phyloP scores from a whole-genome alignment of 2,113 vertebrate genomes.

The Sclerurus mexicanus region DNA sequence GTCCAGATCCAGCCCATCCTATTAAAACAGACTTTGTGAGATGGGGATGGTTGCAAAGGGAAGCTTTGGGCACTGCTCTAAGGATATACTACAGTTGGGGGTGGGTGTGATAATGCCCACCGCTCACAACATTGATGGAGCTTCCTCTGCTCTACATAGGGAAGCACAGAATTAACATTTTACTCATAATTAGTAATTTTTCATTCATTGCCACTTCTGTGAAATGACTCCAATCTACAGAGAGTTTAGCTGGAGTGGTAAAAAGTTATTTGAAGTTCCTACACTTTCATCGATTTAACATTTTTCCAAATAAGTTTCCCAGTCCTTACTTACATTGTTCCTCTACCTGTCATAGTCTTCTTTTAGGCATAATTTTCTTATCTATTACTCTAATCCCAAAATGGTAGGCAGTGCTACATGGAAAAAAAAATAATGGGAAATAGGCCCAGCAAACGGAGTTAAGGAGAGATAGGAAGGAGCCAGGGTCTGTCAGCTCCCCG shows the following conservation, averaged over 20 bases:
- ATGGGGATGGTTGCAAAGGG: not conserved
- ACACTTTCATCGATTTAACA: not conserved
- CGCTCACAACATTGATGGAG: not conserved
- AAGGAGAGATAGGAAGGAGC: slow-evolving; percentile 52
- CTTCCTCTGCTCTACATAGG: fast-evolving
- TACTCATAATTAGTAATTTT: not conserved
- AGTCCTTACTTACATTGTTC: not conserved
- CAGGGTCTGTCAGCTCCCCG: slow-evolving; percentile 45
- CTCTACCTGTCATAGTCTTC: not conserved
- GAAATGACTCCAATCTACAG: not conserved
- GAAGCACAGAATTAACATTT: not conserved
- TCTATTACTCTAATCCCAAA: slow-evolving; percentile 29
- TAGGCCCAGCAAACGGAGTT: slow-evolving; percentile 32
- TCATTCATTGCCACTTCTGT: fast-evolving
- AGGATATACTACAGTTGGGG: not conserved
- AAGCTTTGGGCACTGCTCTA: not conserved
- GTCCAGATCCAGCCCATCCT: not conserved
- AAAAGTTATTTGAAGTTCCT: not conserved
- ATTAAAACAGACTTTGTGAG: not conserved
- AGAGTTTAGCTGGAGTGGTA: not conserved
- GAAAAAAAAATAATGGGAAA: not conserved
- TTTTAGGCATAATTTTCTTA: not conserved
- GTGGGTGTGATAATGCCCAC: fast-evolving
- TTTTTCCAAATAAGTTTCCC: not conserved
- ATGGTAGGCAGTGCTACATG: not conserved